These are phyloP conservation scores for Cancer borealis DNA, from an alignment of 2,888 invertebrate species.

Conservation along the genomic window DNA sequence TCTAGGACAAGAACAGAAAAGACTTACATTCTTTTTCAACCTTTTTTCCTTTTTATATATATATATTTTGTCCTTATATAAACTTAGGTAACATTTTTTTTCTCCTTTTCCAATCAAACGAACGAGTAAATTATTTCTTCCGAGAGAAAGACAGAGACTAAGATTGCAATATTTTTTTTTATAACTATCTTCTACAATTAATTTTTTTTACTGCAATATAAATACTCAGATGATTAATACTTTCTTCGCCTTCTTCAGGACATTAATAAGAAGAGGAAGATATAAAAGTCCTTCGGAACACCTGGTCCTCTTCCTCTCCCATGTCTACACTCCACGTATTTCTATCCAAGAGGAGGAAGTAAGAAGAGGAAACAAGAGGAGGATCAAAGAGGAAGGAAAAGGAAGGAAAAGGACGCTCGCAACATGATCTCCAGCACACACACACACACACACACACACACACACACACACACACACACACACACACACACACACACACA, in stretches of 20 bases:
- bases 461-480: slow-evolving; percentile 20
- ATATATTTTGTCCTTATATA: no score
- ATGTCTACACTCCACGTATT: neutral
- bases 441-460: slow-evolving; percentile 3
- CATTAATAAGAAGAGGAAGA: neutral
- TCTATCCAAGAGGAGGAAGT: neutral
- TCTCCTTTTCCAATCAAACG: no score
- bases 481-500: slow-evolving; percentile 12
- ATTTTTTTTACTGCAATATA: no score
- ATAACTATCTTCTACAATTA: neutral
- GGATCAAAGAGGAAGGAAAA: neutral
- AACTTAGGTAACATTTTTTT: no score
- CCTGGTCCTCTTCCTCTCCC: neutral
- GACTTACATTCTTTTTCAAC: no score
- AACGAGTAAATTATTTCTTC: no score
- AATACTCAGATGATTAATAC: neutral
- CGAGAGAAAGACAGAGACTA: neutral
- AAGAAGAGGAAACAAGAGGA: neutral
- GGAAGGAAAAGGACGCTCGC: neutral
- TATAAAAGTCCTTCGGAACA: neutral
- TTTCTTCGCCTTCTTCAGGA: neutral
- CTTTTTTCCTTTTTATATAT: no score
- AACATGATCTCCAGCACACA: neutral
- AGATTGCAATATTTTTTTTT: neutral
- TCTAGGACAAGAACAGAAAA: no score